Conservation (phyloP, 2,113 vertebrate genomes). For the Thunnus maccoyii region DNA sequence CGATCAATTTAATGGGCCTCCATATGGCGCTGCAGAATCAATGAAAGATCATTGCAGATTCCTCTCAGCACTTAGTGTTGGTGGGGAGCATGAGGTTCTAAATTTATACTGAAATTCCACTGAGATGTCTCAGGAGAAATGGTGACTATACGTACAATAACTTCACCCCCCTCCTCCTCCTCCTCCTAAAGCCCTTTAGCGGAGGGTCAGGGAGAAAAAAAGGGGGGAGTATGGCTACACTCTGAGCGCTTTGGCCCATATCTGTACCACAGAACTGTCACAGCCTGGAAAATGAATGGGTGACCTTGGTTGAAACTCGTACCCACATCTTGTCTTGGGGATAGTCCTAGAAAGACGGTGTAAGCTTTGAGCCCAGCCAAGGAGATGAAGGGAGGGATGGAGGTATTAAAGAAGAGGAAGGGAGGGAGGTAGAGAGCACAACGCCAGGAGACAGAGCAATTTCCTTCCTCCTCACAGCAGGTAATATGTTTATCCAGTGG, state of each 20-base stretch:
- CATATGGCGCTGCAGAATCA: slow-evolving; percentile 63
- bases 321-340: slow-evolving; percentile 68
- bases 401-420: neutral
- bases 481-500: slow-evolving; percentile 18
- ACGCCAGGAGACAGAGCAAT: slow-evolving; percentile 8
- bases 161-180: neutral
- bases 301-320: slow-evolving; percentile 73
- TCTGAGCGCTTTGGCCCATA: slow-evolving; percentile 74
- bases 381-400: slow-evolving; percentile 6
- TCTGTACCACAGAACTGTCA: slow-evolving; percentile 81
- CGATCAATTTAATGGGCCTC: slow-evolving; percentile 70
- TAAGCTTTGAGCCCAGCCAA: slow-evolving; percentile 39
- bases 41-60: slow-evolving; percentile 64
- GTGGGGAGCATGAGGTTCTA: slow-evolving; percentile 50
- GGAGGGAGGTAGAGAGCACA: neutral
- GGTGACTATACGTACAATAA: slow-evolving; percentile 36
- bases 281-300: slow-evolving; percentile 70
- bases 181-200: slow-evolving; percentile 52
- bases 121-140: slow-evolving; percentile 50
- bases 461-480: neutral
- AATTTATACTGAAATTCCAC: slow-evolving; percentile 65
- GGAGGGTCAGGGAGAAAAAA: slow-evolving; percentile 63
- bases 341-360: slow-evolving; percentile 76
- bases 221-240: slow-evolving; percentile 33
- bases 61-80: slow-evolving; percentile 42